Conservation (phyloP, 2,888 invertebrate species). For the Autographa pulchrina region DNA sequence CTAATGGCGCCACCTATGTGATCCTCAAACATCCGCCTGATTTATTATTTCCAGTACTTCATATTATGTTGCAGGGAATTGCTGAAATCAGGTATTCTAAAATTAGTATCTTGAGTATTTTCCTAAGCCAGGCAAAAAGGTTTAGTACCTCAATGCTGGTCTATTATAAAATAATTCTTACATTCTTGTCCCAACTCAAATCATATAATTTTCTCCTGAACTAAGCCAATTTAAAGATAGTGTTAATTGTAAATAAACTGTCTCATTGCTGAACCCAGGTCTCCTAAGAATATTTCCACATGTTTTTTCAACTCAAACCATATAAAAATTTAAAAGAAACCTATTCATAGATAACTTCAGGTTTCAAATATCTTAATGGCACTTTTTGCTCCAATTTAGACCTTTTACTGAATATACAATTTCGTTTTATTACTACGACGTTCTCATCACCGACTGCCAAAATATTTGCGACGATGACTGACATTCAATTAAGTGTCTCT, state of each 20-base stretch:
- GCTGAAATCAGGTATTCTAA: not conserved
- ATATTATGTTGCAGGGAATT: not conserved
- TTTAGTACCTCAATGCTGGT: too few relatives aligned
- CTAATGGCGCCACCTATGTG: conserved; percentile 31
- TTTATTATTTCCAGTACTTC: conserved; percentile 29
- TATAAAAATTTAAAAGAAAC: too few relatives aligned
- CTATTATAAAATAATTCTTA: too few relatives aligned
- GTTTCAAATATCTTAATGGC: too few relatives aligned
- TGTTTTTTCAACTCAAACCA: too few relatives aligned
- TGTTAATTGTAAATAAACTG: too few relatives aligned
- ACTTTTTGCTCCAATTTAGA: not conserved
- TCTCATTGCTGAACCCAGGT: too few relatives aligned
- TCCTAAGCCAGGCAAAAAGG: not conserved
- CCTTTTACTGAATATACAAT: not conserved
- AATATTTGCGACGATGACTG: conserved; percentile 58
- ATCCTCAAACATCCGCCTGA: conserved; percentile 9
- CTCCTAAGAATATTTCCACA: too few relatives aligned
- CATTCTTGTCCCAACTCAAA: too few relatives aligned
- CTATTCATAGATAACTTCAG: not conserved
- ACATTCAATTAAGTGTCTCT: conserved; percentile 49
- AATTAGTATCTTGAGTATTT: not conserved
- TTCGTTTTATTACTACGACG: not conserved
- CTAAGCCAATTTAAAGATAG: too few relatives aligned
- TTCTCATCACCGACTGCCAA: conserved; percentile 26
- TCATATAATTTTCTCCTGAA: too few relatives aligned